A percentile compares a stretch with the other conserved stretches of the same genome.
Evolutionary conservation across 2,888 invertebrate species (phyloP).

Genomic region (Caenorhabditis sp.): DNA sequence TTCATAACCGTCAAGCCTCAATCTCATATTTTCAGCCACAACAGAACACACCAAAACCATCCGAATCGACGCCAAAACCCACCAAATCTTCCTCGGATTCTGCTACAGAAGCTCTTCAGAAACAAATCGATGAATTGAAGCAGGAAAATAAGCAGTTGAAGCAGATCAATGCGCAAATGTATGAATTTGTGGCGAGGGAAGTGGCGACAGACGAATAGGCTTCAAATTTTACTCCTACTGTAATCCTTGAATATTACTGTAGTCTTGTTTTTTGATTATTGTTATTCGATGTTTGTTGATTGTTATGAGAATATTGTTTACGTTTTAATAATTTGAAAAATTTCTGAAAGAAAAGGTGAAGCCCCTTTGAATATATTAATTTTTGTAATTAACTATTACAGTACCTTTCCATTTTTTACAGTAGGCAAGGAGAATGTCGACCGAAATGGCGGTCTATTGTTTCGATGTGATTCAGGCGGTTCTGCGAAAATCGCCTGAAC

Average conservation of each 20-base stretch:
- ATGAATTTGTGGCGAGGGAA: conserved; percentile 49
- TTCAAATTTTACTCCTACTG: background rate
- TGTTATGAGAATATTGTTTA: background rate
- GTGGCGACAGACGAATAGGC: conserved; percentile 12
- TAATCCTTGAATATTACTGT: conserved; percentile 3
- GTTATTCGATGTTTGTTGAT: conserved; percentile 7
- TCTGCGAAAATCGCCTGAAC: conserved; percentile 89
- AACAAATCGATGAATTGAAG: conserved; percentile 23
- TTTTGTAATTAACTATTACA: no score
- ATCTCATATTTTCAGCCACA: background rate
- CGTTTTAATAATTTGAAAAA: background rate
- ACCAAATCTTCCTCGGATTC: background rate
- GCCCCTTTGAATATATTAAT: no score
- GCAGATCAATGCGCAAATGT: conserved; percentile 49
- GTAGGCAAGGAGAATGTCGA: conserved; percentile 70
- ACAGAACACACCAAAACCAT: background rate
- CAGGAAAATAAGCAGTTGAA: conserved; percentile 39
- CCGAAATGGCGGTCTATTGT: conserved; percentile 98
- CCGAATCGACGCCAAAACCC: background rate
- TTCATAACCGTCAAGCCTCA: no score
- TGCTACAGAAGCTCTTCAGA: background rate
- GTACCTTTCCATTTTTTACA: no score
- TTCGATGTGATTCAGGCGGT: conserved; percentile 96
- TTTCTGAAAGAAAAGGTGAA: background rate
- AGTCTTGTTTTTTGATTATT: conserved; percentile 15